A percentile compares a stretch with the other conserved stretches of the same genome.
Evolutionary conservation across 2,797 vertebrate genomes (phyloP).

Genomic region (Catharus ustulatus): DNA sequence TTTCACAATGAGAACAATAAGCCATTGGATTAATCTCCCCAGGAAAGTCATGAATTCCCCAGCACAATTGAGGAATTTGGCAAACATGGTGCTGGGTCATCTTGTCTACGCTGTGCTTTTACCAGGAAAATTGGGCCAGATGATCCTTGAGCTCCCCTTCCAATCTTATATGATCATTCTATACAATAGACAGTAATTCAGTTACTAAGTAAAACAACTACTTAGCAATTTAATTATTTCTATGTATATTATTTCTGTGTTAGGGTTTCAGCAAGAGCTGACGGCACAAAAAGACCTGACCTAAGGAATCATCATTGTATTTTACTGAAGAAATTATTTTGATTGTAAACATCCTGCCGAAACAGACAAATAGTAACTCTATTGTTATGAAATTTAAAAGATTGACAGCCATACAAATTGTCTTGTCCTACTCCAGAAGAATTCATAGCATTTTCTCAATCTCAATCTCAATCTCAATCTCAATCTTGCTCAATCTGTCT

Average conservation of each 20-base stretch:
- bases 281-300: not conserved
- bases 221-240: not conserved
- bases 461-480: too few species aligned
- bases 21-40: not conserved
- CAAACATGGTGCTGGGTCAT: not conserved
- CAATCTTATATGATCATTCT: not conserved
- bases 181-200: not conserved
- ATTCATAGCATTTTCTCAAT: not conserved
- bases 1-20: not conserved
- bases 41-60: not conserved
- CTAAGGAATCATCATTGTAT: not conserved
- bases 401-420: not conserved
- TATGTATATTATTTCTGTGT: not conserved
- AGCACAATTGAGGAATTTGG: accelerated
- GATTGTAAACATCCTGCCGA: not conserved
- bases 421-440: not conserved
- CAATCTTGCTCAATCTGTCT: not conserved
- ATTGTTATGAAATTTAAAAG: not conserved
- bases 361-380: not conserved
- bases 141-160: not conserved
- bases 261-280: not conserved
- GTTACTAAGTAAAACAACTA: not conserved
- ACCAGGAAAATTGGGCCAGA: not conserved
- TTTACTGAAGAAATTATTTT: not conserved
- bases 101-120: not conserved